Evolutionary conservation across 2,797 vertebrate genomes (phyloP).

Genomic region (Acipenser transmontanus): DNA sequence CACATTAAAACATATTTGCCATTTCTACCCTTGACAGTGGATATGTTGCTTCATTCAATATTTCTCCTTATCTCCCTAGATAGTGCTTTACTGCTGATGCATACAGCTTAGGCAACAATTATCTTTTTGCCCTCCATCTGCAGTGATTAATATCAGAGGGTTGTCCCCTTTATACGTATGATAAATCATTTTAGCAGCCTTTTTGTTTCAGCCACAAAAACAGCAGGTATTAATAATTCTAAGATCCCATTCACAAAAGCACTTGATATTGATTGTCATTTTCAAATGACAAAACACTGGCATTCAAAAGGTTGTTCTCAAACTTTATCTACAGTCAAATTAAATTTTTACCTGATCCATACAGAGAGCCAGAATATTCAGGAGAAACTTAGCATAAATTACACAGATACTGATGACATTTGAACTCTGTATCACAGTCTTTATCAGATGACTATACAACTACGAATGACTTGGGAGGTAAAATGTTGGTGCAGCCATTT

Average conservation of each 20-base stretch:
- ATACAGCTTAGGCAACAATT: conserved; percentile 66
- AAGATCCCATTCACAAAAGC: conserved; percentile 33
- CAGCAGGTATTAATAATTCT: conserved; percentile 37
- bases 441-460: conserved; percentile 10
- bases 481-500: conserved; percentile 12
- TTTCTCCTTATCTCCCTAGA: conserved; percentile 64
- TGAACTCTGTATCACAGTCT: not conserved
- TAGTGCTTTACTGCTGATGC: conserved; percentile 51
- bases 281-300: conserved; percentile 4
- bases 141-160: conserved; percentile 67
- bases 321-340: conserved; percentile 19
- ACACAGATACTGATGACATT: conserved; percentile 5
- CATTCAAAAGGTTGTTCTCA: conserved; percentile 8
- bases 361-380: not conserved
- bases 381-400: conserved; percentile 1
- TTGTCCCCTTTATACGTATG: conserved; percentile 54
- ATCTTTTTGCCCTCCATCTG: conserved; percentile 71
- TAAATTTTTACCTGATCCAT: conserved; percentile 18
- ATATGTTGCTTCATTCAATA: conserved; percentile 56
- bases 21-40: conserved; percentile 63
- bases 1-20: conserved; percentile 39
- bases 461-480: conserved; percentile 2
- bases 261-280: conserved; percentile 42
- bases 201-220: conserved; percentile 16
- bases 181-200: conserved; percentile 56